These are phyloP conservation scores for Grammomys dolichurus DNA, from an alignment of 2,113 vertebrate genomes.

Conservation along the genomic window DNA sequence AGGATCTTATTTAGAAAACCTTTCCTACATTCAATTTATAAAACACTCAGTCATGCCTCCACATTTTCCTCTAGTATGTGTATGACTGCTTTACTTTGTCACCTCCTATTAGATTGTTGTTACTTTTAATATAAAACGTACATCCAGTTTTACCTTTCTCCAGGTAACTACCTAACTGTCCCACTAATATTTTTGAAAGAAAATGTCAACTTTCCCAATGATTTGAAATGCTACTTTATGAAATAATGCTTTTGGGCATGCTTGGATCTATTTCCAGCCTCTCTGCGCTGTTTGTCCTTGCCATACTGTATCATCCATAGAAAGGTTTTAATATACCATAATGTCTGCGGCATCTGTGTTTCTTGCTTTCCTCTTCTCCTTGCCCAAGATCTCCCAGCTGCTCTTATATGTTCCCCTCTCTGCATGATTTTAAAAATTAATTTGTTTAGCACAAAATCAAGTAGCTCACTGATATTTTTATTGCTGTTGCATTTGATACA, in stretches of 20 bases:
- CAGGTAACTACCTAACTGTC: neutral
- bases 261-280: neutral
- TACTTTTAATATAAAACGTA: neutral
- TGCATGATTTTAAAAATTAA: constrained; percentile 35
- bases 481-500: neutral
- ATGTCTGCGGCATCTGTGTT: neutral
- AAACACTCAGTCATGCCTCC: neutral
- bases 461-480: constrained; percentile 14
- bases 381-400: neutral
- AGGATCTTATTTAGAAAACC: neutral
- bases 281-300: neutral
- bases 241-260: neutral
- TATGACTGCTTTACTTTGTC: neutral
- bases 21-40: neutral
- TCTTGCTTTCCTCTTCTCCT: neutral
- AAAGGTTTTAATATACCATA: neutral
- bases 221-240: constrained; percentile 23
- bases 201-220: neutral
- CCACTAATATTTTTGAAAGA: neutral
- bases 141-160: constrained; percentile 31
- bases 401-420: constrained; percentile 13
- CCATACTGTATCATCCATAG: neutral
- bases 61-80: neutral
- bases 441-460: constrained; percentile 32
- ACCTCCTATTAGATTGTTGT: neutral